Percentiles rank a stretch among this genome's conserved stretches.
Conservation (phyloP, 2,797 vertebrate genomes). For the Uromys caudimaculatus region DNA sequence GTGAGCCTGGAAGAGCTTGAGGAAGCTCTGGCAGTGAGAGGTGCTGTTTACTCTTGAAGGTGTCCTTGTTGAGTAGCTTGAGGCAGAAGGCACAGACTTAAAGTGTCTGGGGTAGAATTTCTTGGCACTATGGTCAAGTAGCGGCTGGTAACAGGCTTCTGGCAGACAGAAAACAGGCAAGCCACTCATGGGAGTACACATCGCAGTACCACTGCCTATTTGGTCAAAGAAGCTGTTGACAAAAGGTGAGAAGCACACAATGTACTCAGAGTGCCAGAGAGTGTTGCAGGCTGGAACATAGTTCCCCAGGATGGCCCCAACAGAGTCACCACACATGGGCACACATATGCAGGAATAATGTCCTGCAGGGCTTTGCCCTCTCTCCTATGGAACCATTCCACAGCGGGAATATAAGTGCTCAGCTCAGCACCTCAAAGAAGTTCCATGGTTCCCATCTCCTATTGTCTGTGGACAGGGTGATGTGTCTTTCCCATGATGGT, state of each 20-base stretch:
- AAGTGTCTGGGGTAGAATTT: slow-evolving; percentile 99
- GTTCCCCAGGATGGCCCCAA: slow-evolving; percentile 97
- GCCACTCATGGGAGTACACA: slow-evolving; percentile 96
- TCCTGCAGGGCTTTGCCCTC: slow-evolving; percentile 97
- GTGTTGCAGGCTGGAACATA: slow-evolving; percentile 97
- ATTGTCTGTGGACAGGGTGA: slow-evolving; percentile 96
- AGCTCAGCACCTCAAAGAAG: slow-evolving; percentile 97
- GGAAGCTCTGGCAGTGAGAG: slow-evolving; percentile 97
- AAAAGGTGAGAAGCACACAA: slow-evolving; percentile 97
- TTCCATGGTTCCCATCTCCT: slow-evolving; percentile 96
- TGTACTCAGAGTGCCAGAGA: slow-evolving; percentile 98
- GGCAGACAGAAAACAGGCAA: slow-evolving; percentile 97
- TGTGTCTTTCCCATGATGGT: slow-evolving; percentile 96
- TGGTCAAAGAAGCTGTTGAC: slow-evolving; percentile 99
- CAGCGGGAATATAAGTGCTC: slow-evolving; percentile 98
- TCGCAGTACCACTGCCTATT: slow-evolving; percentile 97
- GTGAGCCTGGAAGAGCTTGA: slow-evolving; percentile 95
- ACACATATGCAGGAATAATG: slow-evolving; percentile 99
- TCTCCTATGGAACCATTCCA: slow-evolving; percentile 97
- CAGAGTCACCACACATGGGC: slow-evolving; percentile 96
- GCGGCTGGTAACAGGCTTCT: slow-evolving; percentile 98
- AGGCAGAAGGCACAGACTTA: slow-evolving; percentile 97
- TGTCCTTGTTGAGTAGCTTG: slow-evolving; percentile 99
- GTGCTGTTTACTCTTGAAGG: slow-evolving; percentile 99
- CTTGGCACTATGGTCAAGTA: slow-evolving; percentile 97